Evolutionary conservation across 2,797 vertebrate species (phyloP).

Genomic region (Cynopterus sphinx): DNA sequence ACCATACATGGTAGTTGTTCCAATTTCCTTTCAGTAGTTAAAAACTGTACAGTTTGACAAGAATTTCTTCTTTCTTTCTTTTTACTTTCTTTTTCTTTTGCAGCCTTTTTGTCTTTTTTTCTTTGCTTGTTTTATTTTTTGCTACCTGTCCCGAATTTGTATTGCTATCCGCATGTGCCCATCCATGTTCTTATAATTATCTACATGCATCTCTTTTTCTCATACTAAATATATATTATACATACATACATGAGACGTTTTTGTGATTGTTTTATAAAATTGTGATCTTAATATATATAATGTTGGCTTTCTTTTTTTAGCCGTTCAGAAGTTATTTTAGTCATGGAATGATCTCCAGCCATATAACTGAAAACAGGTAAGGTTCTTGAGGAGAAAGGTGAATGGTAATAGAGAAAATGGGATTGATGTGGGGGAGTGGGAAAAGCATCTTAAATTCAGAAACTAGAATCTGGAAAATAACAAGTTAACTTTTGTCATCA

Average conservation of each 20-base stretch:
- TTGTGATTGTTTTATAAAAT: conserved; percentile 45
- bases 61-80: not conserved
- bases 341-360: conserved; percentile 96
- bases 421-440: not conserved
- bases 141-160: not conserved
- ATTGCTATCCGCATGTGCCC: not conserved
- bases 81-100: not conserved
- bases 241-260: not conserved
- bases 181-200: conserved; percentile 16
- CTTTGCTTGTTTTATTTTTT: not conserved
- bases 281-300: conserved; percentile 30
- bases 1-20: not conserved
- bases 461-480: not conserved
- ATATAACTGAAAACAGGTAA: conserved; percentile 96
- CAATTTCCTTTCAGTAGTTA: conserved; percentile 32
- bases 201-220: not conserved
- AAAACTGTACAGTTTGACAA: conserved; percentile 31
- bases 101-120: not conserved
- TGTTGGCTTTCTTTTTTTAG: conserved; percentile 81
- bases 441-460: not conserved
- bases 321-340: conserved; percentile 96
- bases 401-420: not conserved
- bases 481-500: not conserved
- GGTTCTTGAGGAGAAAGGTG: not conserved
- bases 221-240: not conserved